Base-by-base conservation (phyloP, 2,888 invertebrate species). In the Pristionchus fissidentatus region DNA sequence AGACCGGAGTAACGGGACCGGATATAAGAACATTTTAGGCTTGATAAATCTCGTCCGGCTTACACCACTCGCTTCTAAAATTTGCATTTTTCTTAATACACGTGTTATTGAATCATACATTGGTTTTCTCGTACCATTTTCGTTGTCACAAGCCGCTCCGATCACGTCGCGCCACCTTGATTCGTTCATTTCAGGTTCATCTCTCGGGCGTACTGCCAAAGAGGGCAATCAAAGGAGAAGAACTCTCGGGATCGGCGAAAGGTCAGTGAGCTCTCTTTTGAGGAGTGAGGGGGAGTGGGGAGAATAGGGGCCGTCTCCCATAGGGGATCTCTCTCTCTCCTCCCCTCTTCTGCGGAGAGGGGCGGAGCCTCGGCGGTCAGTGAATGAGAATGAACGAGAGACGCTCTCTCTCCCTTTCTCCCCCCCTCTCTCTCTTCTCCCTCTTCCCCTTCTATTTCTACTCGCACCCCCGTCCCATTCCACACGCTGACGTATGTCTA, bases 251-350 rank as follows among this genome's bases (percentile, higher is more conserved):
- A 60, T 60, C 5, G 62, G 35, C 10, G 49, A 49, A 75, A 75
- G 75, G 75, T 75, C 75, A 75, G 75, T 49, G 15, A n/a, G n/a
- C n/a, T n/a, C 41, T 75, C 49, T 49, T 75, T 75, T 75, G 26
- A 49, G 29, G 73, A 62, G 35, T 62, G 15, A 19, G 62, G n/a
- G 62, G 38, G 62, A 38, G 66, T 35, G 66, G 66, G 66, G 41
- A 10, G n/a, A 52, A 26, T 38, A 41, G 19, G 5, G 26, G n/a
- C 8, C 70, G 26, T 22, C 70, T 70, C 32, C 57, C 57, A 57
- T 57, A 66, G 66, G 66, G 38, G 66, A 66, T 66, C 66, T 35
- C 66, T 66, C 35, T n/a, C 38, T 35, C n/a, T n/a, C n/a, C n/a
- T n/a, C n/a, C n/a, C n/a, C n/a, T n/a, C n/a, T n/a, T n/a, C n/a